Evolutionary conservation across 2,888 invertebrate species (phyloP).

Genomic region (Therioaphis trifolii): DNA sequence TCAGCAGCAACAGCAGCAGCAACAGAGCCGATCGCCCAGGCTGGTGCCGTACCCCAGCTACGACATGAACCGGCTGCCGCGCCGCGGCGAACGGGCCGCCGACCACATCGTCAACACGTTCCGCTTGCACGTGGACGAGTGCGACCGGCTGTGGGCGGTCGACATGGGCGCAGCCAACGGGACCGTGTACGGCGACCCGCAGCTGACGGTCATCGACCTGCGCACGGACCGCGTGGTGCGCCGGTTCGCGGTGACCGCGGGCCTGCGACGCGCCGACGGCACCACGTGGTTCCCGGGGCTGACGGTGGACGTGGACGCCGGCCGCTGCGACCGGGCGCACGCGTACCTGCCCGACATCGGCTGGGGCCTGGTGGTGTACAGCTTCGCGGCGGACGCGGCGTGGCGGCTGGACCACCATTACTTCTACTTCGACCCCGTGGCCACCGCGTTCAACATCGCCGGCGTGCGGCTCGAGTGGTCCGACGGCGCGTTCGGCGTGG

Average conservation of each 20-base stretch:
- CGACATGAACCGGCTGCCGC: constrained; percentile 75
- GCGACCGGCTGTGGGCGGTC: constrained; percentile 84
- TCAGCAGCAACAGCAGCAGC: too few relatives aligned
- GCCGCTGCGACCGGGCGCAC: constrained; percentile 79
- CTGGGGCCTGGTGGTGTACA: constrained; percentile 76
- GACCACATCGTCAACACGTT: constrained; percentile 83
- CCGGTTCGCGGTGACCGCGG: constrained; percentile 66
- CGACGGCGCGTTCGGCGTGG: constrained; percentile 84
- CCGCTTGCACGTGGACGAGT: constrained; percentile 79
- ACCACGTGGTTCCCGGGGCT: constrained; percentile 87
- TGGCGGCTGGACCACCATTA: constrained; percentile 84
- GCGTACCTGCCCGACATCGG: constrained; percentile 80
- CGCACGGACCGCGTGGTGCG: constrained; percentile 78
- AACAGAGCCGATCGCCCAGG: constrained; percentile 76
- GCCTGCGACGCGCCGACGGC: constrained; percentile 69
- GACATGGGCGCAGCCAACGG: constrained; percentile 80
- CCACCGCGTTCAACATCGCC: constrained; percentile 66
- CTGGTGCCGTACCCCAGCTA: constrained; percentile 83
- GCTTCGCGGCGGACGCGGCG: constrained; percentile 80
- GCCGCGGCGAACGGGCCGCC: constrained; percentile 75
- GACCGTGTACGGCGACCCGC: constrained; percentile 38
- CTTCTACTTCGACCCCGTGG: constrained; percentile 84
- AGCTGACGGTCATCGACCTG: constrained; percentile 80
- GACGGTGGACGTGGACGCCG: constrained; percentile 80
- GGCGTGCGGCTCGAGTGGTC: constrained; percentile 87